phyloP scores from a whole-genome alignment of 2,888 invertebrate species.

The Drosophila recens region DNA sequence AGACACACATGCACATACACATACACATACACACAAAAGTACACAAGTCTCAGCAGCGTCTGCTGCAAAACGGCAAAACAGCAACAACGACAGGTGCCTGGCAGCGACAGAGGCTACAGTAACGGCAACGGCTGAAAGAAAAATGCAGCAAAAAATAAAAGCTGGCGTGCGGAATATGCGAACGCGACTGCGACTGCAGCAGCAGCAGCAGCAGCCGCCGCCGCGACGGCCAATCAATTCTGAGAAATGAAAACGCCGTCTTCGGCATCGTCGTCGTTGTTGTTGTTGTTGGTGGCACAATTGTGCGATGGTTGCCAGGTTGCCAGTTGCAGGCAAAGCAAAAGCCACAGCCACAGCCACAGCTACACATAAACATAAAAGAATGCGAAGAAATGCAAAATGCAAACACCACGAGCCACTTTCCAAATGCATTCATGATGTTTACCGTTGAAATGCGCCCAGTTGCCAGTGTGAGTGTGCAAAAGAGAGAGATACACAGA shows the following conservation, averaged over 20 bases:
- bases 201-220: slow-evolving; percentile 44
- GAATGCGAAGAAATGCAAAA: slow-evolving; percentile 81
- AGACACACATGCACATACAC: slow-evolving; percentile 18
- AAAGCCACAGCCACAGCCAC: slow-evolving; percentile 49
- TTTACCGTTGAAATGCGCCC: slow-evolving; percentile 80
- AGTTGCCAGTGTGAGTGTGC: slow-evolving; percentile 57
- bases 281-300: slow-evolving; percentile 69
- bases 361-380: slow-evolving; percentile 76
- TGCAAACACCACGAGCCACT: slow-evolving; percentile 82
- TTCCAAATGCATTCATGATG: slow-evolving; percentile 83
- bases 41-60: slow-evolving; percentile 51
- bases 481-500: slow-evolving; percentile 40
- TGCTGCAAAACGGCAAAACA: slow-evolving; percentile 30
- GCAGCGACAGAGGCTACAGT: slow-evolving; percentile 40
- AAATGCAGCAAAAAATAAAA: slow-evolving; percentile 67
- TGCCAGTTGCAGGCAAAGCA: slow-evolving; percentile 57
- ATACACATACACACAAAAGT: slow-evolving; percentile 12
- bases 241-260: slow-evolving; percentile 81
- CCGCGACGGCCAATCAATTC: slow-evolving; percentile 81
- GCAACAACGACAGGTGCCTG: slow-evolving; percentile 55
- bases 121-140: slow-evolving; percentile 39
- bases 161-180: slow-evolving; percentile 72
- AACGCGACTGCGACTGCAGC: slow-evolving; percentile 24
- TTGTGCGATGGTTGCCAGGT: slow-evolving; percentile 62
- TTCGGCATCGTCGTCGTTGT: slow-evolving; percentile 55